Evolutionary conservation across 2,797 vertebrate species (phyloP), one percentile per base, ranked within the genome.

Genomic region (Tachyglossus aculeatus): DNA sequence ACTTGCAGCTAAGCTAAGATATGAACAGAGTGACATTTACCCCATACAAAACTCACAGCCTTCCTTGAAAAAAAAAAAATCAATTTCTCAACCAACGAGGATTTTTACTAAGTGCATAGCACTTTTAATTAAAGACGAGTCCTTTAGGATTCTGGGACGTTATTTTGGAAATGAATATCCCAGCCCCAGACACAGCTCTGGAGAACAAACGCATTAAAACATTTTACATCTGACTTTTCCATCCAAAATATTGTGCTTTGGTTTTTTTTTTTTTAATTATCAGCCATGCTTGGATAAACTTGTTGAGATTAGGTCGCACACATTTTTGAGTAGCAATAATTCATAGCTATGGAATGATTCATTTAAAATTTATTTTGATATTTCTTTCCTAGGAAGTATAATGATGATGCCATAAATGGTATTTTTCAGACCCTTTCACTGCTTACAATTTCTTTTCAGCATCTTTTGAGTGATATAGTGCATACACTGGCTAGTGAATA

Each of bases 1-100:
- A 92, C 91, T 92, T 73, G 84, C 80, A 92, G 90, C 83, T 90
- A 88, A 92, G 90, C 64, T 58, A 81, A 90, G 82, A 86, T 77
- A 92, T 77, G 88, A 94, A 92, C 79, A 88, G 83, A 89, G 77
- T 92, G 90, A 93, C 92, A 94, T 93, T 94, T 94, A 93, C 74
- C 52, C 78, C 83, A 88, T 55, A 88, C 76, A 89, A 89, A 89
- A 88, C 71, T 70, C 82, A 78, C 72, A 83, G 88, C 64, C 87
- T 91, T 86, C 73, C 58, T 84, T 86, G 71, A 44, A 47, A 63
- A 73, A 44, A 27, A 75, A 78, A 81, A 44, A 87, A 88, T 90
- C 86, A 89, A 88, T 88, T 86, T 78, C 50, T 84, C 79, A 82
- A 75, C 76, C 77, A 86, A 83, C 58, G 85, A 19, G 25, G 82